These are phyloP conservation scores for Platichthys flesus DNA, from an alignment of 2,113 vertebrate species.

Conservation along the genomic window DNA sequence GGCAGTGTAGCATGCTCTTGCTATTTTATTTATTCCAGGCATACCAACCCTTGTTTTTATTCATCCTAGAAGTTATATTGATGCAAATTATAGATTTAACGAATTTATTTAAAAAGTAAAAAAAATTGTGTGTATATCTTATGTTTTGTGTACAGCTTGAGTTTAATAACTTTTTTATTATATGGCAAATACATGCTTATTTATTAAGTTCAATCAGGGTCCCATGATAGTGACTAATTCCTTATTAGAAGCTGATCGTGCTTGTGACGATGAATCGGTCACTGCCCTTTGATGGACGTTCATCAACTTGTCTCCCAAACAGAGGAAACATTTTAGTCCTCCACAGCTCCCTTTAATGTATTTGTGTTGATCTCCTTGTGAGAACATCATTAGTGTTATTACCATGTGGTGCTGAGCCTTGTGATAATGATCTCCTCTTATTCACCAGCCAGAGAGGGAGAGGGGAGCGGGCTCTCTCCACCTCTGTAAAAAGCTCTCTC, in stretches of 20 bases:
- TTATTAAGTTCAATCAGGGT: constrained; percentile 24
- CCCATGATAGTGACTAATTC: constrained; percentile 41
- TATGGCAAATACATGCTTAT: not conserved
- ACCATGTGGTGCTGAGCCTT: constrained; percentile 62
- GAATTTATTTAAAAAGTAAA: no score
- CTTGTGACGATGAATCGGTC: constrained; percentile 30
- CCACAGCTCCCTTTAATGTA: constrained; percentile 37
- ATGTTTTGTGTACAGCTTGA: not conserved
- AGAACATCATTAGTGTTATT: constrained; percentile 67
- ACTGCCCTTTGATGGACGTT: constrained; percentile 38
- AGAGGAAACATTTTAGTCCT: constrained; percentile 50
- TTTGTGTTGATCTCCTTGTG: constrained; percentile 57
- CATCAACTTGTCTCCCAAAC: constrained; percentile 32
- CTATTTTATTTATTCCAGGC: no score
- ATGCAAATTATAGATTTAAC: no score
- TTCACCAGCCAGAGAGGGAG: constrained; percentile 53
- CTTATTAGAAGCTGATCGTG: constrained; percentile 26
- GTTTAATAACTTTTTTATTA: not conserved
- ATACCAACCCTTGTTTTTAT: no score
- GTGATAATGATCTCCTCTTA: constrained; percentile 71
- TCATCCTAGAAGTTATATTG: no score
- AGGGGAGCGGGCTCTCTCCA: constrained; percentile 8
- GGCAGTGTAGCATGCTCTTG: no score
- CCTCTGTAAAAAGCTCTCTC: not conserved
- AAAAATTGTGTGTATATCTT: not conserved